Evolutionary conservation across 2,113 vertebrate species (phyloP).

Genomic region (Trinectes maculatus): DNA sequence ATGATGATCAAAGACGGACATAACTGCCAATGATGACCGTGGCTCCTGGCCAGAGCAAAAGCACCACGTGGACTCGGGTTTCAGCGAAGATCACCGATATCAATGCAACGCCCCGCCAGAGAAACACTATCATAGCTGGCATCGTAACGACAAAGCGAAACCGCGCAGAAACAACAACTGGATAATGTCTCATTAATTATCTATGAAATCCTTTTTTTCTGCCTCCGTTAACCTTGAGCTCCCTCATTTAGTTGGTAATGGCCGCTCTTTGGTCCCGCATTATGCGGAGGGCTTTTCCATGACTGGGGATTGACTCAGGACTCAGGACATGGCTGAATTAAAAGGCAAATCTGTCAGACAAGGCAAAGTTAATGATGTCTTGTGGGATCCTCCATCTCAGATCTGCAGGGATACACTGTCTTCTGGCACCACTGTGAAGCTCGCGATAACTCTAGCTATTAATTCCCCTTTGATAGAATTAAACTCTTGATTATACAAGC

Average conservation of each 20-base stretch:
- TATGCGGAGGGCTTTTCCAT: slow-evolving; percentile 33
- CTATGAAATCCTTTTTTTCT: slow-evolving; percentile 44
- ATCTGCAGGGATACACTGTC: slow-evolving; percentile 61
- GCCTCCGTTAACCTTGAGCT: slow-evolving; percentile 42
- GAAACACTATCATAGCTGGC: slow-evolving; percentile 17
- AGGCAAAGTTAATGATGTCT: slow-evolving; percentile 80
- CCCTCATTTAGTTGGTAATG: slow-evolving; percentile 46
- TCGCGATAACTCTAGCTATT: slow-evolving; percentile 58
- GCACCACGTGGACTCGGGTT: slow-evolving; percentile 34
- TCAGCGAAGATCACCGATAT: slow-evolving; percentile 56
- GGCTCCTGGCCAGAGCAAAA: slow-evolving; percentile 63
- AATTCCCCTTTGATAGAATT: slow-evolving; percentile 70
- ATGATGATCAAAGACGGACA: slow-evolving; percentile 78
- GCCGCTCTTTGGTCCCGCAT: slow-evolving; percentile 44
- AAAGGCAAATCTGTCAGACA: slow-evolving; percentile 54
- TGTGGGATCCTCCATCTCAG: slow-evolving; percentile 67
- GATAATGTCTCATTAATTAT: slow-evolving; percentile 40
- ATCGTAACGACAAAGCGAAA: slow-evolving; percentile 10
- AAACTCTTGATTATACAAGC: slow-evolving; percentile 54
- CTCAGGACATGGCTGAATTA: slow-evolving; percentile 50
- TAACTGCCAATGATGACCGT: slow-evolving; percentile 66
- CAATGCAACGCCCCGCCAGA: slow-evolving; percentile 31
- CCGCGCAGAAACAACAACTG: slow-evolving; percentile 20
- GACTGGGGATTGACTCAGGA: slow-evolving; percentile 57
- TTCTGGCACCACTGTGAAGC: slow-evolving; percentile 33